Evolutionary conservation across 2,113 vertebrate genomes (phyloP), one percentile per base, ranked within the genome.

Genomic region (Acanthochromis polyacanthus): DNA sequence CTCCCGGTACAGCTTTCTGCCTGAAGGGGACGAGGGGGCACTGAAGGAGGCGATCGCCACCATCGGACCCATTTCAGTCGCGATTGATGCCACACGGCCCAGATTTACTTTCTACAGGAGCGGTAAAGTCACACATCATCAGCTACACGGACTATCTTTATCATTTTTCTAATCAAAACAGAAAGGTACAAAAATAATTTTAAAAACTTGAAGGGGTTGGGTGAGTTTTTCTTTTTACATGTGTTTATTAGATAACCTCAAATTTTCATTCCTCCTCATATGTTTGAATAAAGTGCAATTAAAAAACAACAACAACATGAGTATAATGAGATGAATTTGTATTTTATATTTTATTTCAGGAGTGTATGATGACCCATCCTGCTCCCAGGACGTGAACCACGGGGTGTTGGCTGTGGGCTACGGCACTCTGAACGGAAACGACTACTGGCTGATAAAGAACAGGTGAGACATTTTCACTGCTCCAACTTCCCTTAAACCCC

Each of bases 401-500:
- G 97, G 0, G 0, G 96, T 99, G 2, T 75, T 99, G 0, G 94
- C 83, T 0, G 73, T 97, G 0, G 98, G 97, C 7, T 99, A 99
- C 0, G 97, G 98, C 1, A 94, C 86, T 0, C 57, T 94, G 1
- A n/a, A 91, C 0, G 94, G 95, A 8, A 87, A 95, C 51, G 96
- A 99, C 16, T 99, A 94, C 25, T 99, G 98, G 98, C 95, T 99
- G 46, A 91, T 99, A 45, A 99, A 99, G 88, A 99, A 99, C 95
- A 99, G 98, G 98, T 98, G 91, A 80, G 78, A 56, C 19, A 0
- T 4, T 30, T 36, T 22, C 5, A 32, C 51, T 23, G 16, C 10
- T n/a, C 7, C 17, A 6, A 30, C 30, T 30, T 30, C 28, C 28
- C 28, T 3, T 3, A 30, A 30, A 30, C 5, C 28, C 28, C 5